These are phyloP conservation scores for Corythoichthys haematopterus DNA, from an alignment of 2,113 vertebrate genomes.

Conservation along the genomic window DNA sequence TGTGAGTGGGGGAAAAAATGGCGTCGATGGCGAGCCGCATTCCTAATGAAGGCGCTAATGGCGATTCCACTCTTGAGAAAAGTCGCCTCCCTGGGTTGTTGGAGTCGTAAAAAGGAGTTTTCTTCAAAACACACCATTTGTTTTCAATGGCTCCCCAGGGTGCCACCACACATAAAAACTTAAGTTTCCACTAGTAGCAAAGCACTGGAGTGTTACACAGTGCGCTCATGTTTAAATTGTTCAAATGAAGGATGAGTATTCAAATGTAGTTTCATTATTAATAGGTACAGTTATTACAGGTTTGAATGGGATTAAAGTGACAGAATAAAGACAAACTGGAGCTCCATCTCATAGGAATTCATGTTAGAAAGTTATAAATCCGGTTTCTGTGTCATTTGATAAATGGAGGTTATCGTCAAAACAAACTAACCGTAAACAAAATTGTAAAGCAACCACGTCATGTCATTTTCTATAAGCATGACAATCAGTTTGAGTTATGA, in stretches of 20 bases:
- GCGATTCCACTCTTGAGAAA: constrained; percentile 50
- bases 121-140: constrained; percentile 36
- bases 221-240: constrained; percentile 11
- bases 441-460: too few relatives aligned
- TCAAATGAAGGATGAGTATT: not conserved
- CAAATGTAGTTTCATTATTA: not conserved
- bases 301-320: not conserved
- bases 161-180: constrained; percentile 35
- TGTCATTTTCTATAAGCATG: too few relatives aligned
- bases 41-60: constrained; percentile 57
- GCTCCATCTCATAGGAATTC: not conserved
- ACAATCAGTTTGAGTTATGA: too few relatives aligned
- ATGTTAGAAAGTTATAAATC: not conserved
- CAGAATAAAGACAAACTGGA: not conserved
- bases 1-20: not conserved
- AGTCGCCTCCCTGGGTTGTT: constrained; percentile 51
- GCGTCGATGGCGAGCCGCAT: constrained; percentile 32
- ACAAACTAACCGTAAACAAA: too few relatives aligned
- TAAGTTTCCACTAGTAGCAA: constrained; percentile 27
- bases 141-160: constrained; percentile 50
- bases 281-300: not conserved
- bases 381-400: not conserved
- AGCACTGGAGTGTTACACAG: constrained; percentile 18
- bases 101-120: constrained; percentile 52
- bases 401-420: not conserved